These are phyloP conservation scores for Edolisoma coerulescens DNA, from an alignment of 2,113 vertebrate species.

Conservation along the genomic window DNA sequence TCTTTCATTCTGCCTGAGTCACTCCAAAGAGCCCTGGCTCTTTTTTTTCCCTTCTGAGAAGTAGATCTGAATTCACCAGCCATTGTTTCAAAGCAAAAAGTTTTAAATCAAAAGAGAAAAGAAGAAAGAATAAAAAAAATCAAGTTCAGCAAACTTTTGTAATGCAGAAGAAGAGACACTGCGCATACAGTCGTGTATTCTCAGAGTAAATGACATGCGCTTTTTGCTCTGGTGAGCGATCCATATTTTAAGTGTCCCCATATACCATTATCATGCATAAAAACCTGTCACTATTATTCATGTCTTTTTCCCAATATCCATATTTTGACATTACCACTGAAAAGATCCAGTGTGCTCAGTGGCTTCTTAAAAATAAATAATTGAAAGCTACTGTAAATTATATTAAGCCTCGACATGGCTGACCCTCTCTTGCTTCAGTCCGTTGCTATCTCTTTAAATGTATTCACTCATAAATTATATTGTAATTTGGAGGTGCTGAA, in stretches of 20 bases:
- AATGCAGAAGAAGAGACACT: neutral
- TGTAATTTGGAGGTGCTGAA: slow-evolving; percentile 81
- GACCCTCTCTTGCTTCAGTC: slow-evolving; percentile 67
- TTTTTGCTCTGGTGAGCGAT: slow-evolving; percentile 32
- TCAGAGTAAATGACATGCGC: neutral
- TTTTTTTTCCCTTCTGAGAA: neutral
- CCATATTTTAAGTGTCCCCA: slow-evolving; percentile 59
- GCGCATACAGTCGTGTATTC: neutral
- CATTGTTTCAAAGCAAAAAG: slow-evolving; percentile 1
- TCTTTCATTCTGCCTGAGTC: neutral
- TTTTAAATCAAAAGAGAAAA: neutral
- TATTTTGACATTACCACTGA: slow-evolving; percentile 75
- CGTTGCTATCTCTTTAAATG: slow-evolving; percentile 75
- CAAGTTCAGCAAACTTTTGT: neutral
- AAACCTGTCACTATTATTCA: slow-evolving; percentile 75
- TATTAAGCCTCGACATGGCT: slow-evolving; percentile 63
- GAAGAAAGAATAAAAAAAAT: neutral
- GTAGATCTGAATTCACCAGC: neutral
- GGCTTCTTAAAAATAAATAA: slow-evolving; percentile 80
- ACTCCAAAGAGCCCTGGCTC: neutral
- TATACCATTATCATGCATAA: slow-evolving; percentile 69
- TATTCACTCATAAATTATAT: slow-evolving; percentile 78
- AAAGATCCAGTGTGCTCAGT: slow-evolving; percentile 71
- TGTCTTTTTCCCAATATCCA: slow-evolving; percentile 73
- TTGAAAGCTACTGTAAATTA: slow-evolving; percentile 73